Base-by-base conservation (phyloP, 1,140 invertebrate species). In the Babylonia areolata region DNA sequence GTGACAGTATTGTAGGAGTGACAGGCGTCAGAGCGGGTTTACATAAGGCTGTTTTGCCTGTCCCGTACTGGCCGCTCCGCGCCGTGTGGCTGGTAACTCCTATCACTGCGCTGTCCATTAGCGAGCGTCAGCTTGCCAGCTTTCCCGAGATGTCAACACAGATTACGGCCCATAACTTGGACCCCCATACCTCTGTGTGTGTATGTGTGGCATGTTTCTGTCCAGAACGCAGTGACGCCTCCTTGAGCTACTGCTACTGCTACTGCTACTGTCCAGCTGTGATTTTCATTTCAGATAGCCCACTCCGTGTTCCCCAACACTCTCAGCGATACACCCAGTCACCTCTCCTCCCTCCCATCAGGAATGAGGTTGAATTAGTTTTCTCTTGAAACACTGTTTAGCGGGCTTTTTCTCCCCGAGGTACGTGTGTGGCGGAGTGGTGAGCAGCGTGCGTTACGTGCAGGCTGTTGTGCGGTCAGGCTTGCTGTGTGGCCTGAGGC, bases 211-310 rank as follows among this genome's bases (percentile, higher is more conserved):
- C n/a, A n/a, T n/a, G n/a, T n/a, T n/a, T n/a, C n/a, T n/a, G n/a
- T n/a, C n/a, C n/a, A n/a, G n/a, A n/a, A n/a, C n/a, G n/a, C n/a
- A n/a, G n/a, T n/a, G n/a, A n/a, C n/a, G n/a, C n/a, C n/a, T n/a
- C n/a, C n/a, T n/a, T n/a, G n/a, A n/a, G n/a, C n/a, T n/a, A n/a
- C n/a, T n/a, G n/a, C n/a, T n/a, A n/a, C n/a, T n/a, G n/a, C n/a
- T n/a, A n/a, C n/a, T n/a, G 58, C 20, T 64, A 20, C 58, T 64
- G 58, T 64, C 58, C 17, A 64, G 58, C 58, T 64, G 15, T 64
- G 58, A 64, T 64, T 64, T 64, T 64, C 58, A 64, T 64, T 64
- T 64, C 58, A 64, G 58, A 64, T 64, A 64, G 58, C 58, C 46
- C 46, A 64, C 5, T n/a, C 58, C 28, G 28, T 64, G 15, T 64